These are phyloP conservation scores for Beroe forskalii DNA, from an alignment of 37 sponge, comb jelly and placozoan species.

Conservation along the genomic window DNA sequence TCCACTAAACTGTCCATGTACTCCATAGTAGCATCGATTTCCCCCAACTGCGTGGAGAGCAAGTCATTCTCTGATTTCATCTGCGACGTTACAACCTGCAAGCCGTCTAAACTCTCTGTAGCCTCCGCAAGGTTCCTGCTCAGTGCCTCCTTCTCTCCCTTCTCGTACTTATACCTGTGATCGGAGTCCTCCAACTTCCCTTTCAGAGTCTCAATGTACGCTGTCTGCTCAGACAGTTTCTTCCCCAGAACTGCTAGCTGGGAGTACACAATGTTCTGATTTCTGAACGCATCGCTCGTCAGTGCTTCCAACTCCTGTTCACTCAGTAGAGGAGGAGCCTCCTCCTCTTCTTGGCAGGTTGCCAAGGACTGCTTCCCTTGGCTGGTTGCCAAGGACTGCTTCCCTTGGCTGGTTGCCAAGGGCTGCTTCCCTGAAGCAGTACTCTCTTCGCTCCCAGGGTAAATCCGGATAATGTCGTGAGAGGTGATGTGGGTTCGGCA, in stretches of 20 bases:
- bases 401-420: background rate
- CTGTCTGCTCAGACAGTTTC: background rate
- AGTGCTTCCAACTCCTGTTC: background rate
- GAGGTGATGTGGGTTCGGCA: background rate
- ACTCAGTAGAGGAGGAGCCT: background rate
- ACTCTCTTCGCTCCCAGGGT: background rate
- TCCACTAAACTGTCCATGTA: conserved; percentile 36
- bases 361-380: too few relatives aligned
- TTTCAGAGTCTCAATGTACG: conserved; percentile 40
- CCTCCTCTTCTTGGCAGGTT: too few relatives aligned
- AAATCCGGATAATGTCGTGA: background rate
- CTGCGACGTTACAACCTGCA: background rate
- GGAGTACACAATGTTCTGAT: conserved; percentile 28
- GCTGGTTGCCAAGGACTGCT: too few relatives aligned
- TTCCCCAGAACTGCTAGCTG: background rate
- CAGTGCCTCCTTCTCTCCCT: background rate
- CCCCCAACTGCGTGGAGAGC: background rate
- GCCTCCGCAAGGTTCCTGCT: background rate
- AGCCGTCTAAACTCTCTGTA: background rate
- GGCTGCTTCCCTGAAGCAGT: background rate
- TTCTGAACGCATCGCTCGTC: background rate
- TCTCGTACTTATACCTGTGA: background rate
- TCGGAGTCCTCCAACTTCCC: conserved; percentile 4
- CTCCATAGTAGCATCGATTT: conserved; percentile 19
- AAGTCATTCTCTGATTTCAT: background rate